Evolutionary conservation across 2,797 vertebrate species (phyloP).

Genomic region (Sandelia bainsii): DNA sequence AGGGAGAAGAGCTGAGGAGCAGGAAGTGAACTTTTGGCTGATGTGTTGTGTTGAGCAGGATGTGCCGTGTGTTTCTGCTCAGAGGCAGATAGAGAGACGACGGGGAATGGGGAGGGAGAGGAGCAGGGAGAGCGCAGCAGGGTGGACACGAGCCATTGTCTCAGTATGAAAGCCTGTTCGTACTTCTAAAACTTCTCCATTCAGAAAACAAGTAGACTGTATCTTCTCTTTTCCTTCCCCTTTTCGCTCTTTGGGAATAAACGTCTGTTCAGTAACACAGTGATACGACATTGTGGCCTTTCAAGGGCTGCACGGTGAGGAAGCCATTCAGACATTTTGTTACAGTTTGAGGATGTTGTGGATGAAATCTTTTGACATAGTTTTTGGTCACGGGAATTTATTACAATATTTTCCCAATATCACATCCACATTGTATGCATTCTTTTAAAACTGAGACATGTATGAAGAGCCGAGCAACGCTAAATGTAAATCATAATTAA

Average conservation of each 20-base stretch:
- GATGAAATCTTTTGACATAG: conserved; percentile 25
- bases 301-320: conserved; percentile 47
- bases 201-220: conserved; percentile 78
- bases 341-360: conserved; percentile 49
- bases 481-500: conserved; percentile 35
- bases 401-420: conserved; percentile 8
- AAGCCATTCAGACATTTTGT: conserved; percentile 58
- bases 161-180: conserved; percentile 77
- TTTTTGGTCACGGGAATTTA: conserved; percentile 16
- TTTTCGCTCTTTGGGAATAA: conserved; percentile 69
- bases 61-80: conserved; percentile 85
- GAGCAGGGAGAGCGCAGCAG: conserved; percentile 75
- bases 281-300: conserved; percentile 40
- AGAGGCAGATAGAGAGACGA: conserved; percentile 73
- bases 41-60: conserved; percentile 79
- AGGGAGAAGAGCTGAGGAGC: conserved; percentile 77
- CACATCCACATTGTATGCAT: conserved; percentile 19
- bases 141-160: conserved; percentile 81
- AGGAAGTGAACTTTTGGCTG: conserved; percentile 84
- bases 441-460: conserved; percentile 12
- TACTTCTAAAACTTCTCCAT: conserved; percentile 79
- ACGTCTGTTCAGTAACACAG: conserved; percentile 66
- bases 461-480: conserved; percentile 27
- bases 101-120: conserved; percentile 70
- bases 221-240: conserved; percentile 78